Evolutionary conservation across 1,140 invertebrate species (phyloP).

Genomic region (Nomia melanderi): DNA sequence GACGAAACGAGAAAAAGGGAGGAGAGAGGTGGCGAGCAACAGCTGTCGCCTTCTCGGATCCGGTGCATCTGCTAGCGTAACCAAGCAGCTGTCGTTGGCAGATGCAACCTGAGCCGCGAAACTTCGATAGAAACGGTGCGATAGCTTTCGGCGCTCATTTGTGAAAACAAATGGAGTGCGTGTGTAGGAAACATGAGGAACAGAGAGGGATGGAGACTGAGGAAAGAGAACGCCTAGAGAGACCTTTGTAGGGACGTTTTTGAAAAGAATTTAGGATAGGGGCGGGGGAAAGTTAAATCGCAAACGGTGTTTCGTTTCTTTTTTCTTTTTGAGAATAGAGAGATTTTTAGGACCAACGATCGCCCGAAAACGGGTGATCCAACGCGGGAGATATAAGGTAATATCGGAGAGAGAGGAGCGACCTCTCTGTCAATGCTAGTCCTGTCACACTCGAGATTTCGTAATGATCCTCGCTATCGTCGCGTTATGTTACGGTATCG

Average conservation of each 20-base stretch:
- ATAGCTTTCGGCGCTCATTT: background rate
- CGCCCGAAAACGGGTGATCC: slow-evolving; percentile 63
- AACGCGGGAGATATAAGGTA: slow-evolving; percentile 78
- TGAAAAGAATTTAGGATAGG: background rate
- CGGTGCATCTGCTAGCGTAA: slow-evolving; percentile 71
- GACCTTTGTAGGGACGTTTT: background rate
- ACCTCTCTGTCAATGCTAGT: slow-evolving; percentile 78
- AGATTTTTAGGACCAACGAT: slow-evolving; percentile 55
- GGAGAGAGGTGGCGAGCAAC: slow-evolving; percentile 4
- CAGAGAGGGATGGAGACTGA: background rate
- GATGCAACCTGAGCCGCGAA: slow-evolving; percentile 10
- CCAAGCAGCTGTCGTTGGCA: slow-evolving; percentile 66
- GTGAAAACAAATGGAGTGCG: too few relatives aligned
- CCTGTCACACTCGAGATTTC: slow-evolving; percentile 20
- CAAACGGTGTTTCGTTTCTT: background rate
- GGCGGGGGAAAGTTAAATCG: background rate
- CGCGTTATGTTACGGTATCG: too few relatives aligned
- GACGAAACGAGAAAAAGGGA: background rate
- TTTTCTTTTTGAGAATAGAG: background rate
- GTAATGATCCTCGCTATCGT: background rate
- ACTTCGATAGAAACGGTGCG: background rate
- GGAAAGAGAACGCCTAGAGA: background rate
- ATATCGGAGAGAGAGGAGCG: slow-evolving; percentile 78
- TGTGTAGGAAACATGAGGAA: background rate
- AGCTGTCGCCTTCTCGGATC: slow-evolving; percentile 47